Base-by-base conservation (phyloP, 2,113 vertebrate genomes). In the Cygnus atratus region DNA sequence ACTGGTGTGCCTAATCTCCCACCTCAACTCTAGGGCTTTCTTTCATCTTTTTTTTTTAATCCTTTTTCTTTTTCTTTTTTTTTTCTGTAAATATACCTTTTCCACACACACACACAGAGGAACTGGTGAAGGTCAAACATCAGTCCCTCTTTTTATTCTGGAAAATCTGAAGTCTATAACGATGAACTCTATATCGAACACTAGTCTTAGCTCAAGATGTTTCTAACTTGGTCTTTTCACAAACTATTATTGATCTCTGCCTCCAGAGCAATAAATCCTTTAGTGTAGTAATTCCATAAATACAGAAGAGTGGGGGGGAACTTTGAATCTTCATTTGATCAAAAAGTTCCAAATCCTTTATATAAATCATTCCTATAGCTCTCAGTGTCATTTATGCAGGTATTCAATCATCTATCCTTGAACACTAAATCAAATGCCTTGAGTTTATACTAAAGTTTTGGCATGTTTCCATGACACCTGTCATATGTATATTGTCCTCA, bases 311-410 rank as follows among this genome's bases (percentile, higher is more conserved):
- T 90, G 90, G 87, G 67, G 43, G 78, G 50, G 18, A 39, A 17
- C 89, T 92, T 81, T 96, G 93, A 97, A 96, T 97, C 93, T 96
- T 97, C 92, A 89, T 97, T 95, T 93, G 87, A 96, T 95, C 95
- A 93, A 80, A 94, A 95, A 94, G 71, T 96, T 97, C 91, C 84
- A 95, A 93, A 95, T 95, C n/a, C 70, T 86, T 94, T 82, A 81
- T 43, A 93, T 91, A 87, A 92, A 94, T 95, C 57, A 39, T 46
- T 48, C 35, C 88, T 75, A 77, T 85, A 65, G n/a, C 57, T 54
- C 52, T 91, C 79, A 37, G 44, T 87, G 86, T 95, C 91, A 94
- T 37, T 11, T 83, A 78, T 84, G 54, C 88, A 90, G 33, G 24
- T 79, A 66, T 83, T 96, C 85, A 95, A 73, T 95, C 88, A 92